Conservation (phyloP, 2,888 invertebrate species). For the Willowsia nigromaculata region DNA sequence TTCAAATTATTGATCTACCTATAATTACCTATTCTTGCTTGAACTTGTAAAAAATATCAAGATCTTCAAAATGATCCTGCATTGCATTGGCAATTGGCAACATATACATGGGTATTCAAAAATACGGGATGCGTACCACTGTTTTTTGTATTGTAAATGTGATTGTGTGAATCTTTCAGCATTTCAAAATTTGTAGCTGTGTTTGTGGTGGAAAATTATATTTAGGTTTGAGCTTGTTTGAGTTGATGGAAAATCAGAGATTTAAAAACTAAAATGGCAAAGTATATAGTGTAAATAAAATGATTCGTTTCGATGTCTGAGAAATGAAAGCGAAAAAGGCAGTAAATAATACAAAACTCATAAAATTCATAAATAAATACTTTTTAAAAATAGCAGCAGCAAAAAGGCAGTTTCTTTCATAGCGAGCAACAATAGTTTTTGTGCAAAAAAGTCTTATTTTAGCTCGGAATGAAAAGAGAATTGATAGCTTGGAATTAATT, state of each 20-base stretch:
- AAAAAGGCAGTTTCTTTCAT: not conserved
- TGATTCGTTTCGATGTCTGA: not conserved
- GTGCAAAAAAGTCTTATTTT: not conserved
- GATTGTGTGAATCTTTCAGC: not conserved
- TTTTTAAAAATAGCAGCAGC: not conserved
- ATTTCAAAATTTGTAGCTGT: not conserved
- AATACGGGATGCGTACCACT: not conserved
- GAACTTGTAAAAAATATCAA: not conserved
- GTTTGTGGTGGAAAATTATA: not conserved
- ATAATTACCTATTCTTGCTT: not conserved
- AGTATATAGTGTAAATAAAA: not conserved
- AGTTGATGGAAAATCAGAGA: not conserved
- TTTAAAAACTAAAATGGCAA: not conserved
- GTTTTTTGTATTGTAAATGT: not conserved
- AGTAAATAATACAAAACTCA: not conserved
- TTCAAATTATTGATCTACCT: not conserved
- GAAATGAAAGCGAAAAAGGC: not conserved
- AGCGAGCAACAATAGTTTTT: not conserved
- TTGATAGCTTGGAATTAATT: not conserved
- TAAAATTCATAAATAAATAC: not conserved
- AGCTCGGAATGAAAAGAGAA: too few species aligned
- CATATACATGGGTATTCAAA: not conserved
- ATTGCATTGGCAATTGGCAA: too few species aligned
- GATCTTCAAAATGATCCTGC: not conserved
- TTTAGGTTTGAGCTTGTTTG: not conserved